Conservation (phyloP, 2,888 invertebrate genomes). For the Scaptomyza reducta region DNA sequence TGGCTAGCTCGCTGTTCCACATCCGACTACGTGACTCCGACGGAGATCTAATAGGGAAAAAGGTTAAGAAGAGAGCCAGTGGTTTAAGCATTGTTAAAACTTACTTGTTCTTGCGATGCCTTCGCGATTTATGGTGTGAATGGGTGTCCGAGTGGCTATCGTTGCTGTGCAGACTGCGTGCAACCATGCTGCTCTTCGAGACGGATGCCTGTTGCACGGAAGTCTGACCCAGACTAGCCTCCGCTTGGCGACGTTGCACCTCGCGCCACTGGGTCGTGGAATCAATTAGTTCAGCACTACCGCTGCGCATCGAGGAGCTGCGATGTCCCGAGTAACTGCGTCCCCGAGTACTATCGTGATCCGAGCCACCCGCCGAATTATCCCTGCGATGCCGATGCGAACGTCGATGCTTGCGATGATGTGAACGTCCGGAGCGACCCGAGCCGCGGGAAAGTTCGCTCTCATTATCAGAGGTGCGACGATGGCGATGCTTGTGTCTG, state of each 20-base stretch:
- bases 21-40: constrained; percentile 89
- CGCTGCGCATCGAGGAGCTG: constrained; percentile 83
- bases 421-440: constrained; percentile 90
- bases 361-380: constrained; percentile 87
- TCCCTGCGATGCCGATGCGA: constrained; percentile 89
- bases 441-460: constrained; percentile 95
- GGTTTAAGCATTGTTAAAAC: constrained; percentile 18
- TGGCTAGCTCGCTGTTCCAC: constrained; percentile 91
- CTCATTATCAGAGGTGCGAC: constrained; percentile 94
- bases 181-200: constrained; percentile 86
- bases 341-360: constrained; percentile 87
- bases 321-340: constrained; percentile 84
- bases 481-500: constrained; percentile 91
- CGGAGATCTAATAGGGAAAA: constrained; percentile 85
- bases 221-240: constrained; percentile 85
- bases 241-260: constrained; percentile 90
- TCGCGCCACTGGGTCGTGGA: constrained; percentile 96
- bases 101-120: constrained; percentile 87
- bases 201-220: constrained; percentile 90
- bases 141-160: constrained; percentile 87
- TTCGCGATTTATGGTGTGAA: constrained; percentile 83
- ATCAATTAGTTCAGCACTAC: constrained; percentile 90
- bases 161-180: constrained; percentile 83
- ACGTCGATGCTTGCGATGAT: constrained; percentile 90
- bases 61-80: background rate